phyloP scores from a whole-genome alignment of 2,888 invertebrate species.

The Harmothoe impar region DNA sequence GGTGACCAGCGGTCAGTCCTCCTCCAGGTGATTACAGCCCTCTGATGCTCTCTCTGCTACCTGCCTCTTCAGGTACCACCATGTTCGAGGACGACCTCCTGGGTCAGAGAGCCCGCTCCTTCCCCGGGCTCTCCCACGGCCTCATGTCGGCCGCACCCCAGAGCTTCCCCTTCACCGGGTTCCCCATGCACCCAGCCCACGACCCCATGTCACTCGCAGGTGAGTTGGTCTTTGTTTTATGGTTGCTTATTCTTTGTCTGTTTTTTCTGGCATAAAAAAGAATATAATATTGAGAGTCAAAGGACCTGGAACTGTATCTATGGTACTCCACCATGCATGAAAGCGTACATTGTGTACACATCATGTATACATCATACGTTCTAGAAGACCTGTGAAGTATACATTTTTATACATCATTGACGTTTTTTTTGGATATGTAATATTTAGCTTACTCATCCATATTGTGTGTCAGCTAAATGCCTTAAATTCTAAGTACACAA shows the following conservation, averaged over 20 bases:
- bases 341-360: no score
- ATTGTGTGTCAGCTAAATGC: no score
- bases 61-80: constrained; percentile 51
- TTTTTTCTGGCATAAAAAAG: no score
- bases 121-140: constrained; percentile 78
- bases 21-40: not conserved
- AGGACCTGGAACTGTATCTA: no score
- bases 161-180: constrained; percentile 81
- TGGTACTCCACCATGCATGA: no score
- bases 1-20: not conserved
- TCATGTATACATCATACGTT: no score
- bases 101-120: constrained; percentile 78
- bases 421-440: no score
- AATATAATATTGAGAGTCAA: no score
- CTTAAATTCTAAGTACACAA: no score
- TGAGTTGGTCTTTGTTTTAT: not conserved
- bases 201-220: constrained; percentile 76
- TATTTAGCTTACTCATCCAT: no score
- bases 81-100: constrained; percentile 82
- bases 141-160: constrained; percentile 79
- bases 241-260: not conserved
- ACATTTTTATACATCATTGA: no score
- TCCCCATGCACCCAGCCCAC: constrained; percentile 81
- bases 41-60: constrained; percentile 65
- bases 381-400: no score